Base-by-base conservation (phyloP, 2,113 vertebrate genomes). In the Sigmodon hispidus region DNA sequence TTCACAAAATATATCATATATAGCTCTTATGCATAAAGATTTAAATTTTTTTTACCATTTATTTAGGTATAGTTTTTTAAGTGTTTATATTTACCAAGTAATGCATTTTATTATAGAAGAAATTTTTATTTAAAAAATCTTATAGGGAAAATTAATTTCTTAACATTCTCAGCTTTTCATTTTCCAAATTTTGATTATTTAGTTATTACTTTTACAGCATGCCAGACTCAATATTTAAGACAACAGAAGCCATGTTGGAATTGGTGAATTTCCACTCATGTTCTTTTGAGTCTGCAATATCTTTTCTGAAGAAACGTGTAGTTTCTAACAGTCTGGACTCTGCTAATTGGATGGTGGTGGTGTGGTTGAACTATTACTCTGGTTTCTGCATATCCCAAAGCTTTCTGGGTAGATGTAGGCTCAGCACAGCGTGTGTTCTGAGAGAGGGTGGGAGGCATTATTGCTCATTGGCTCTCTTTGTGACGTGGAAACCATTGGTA, bases 11-110 rank as follows among this genome's bases (percentile, higher is more conserved):
- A 34, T 92, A 22, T 96, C 34, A 52, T 40, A 89, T 50, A 43
- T 79, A 67, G 43, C 8, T 94, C 73, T 95, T 90, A 90, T 93
- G 87, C 86, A 89, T 91, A 96, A 87, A 52, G 24, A 22, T 79
- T 86, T 84, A 65, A 50, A 13, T 36, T 86, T 65, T 86, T 67
- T 65, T 86, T 67, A 34, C 29, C 31, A 65, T 65, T 65, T 85
- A 65, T 65, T 67, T 67, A 48, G n/a, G 43, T 67, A 50, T 67
- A 50, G 29, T 48, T 86, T 84, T 86, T 50, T 6, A 50, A 50
- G 10, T 65, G 29, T 69, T 36, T 85, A 48, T 48, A 85, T 9
- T 48, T 36, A 65, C 45, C 50, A 69, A 86, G 17, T 36, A 45
- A 67, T 65, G 31, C 6, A 67, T 86, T 86, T 86, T 31, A 86